phyloP scores from a whole-genome alignment of 1,140 invertebrate species.

The Littorina saxatilis region DNA sequence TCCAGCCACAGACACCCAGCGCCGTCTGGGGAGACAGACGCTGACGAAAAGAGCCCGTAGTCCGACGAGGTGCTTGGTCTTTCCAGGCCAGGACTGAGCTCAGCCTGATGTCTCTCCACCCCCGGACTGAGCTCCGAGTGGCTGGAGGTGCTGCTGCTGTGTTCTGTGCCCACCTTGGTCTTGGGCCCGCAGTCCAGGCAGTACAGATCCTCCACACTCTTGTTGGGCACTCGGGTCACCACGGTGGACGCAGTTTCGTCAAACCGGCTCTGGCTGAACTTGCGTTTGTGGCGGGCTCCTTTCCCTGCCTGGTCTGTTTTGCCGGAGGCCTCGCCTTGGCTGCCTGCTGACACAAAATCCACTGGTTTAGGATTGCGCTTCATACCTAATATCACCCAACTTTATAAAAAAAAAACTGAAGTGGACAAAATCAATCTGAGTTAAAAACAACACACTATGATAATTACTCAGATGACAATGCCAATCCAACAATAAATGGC shows the following conservation, averaged over 20 bases:
- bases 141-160: constrained; percentile 32
- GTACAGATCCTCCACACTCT: constrained; percentile 63
- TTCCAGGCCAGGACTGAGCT: constrained; percentile 27
- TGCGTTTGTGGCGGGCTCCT: constrained; percentile 37
- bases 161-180: not conserved
- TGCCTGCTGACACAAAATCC: not conserved
- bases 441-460: too few relatives aligned
- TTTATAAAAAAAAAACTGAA: too few relatives aligned
- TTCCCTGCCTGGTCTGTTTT: not conserved
- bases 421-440: too few relatives aligned
- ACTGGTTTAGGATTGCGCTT: not conserved
- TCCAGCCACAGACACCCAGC: not conserved
- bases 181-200: constrained; percentile 45
- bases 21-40: constrained; percentile 6
- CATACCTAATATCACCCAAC: too few relatives aligned
- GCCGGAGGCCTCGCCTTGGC: not conserved
- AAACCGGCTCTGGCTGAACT: constrained; percentile 50
- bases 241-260: constrained; percentile 56
- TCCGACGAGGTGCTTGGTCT: constrained; percentile 12
- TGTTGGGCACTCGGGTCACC: constrained; percentile 66
- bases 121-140: constrained; percentile 38
- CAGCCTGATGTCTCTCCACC: constrained; percentile 2
- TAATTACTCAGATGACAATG: too few relatives aligned
- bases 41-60: not conserved
- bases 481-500: too few relatives aligned